Base-by-base conservation (phyloP, 2,113 vertebrate species). In the Dipodomys merriami region DNA sequence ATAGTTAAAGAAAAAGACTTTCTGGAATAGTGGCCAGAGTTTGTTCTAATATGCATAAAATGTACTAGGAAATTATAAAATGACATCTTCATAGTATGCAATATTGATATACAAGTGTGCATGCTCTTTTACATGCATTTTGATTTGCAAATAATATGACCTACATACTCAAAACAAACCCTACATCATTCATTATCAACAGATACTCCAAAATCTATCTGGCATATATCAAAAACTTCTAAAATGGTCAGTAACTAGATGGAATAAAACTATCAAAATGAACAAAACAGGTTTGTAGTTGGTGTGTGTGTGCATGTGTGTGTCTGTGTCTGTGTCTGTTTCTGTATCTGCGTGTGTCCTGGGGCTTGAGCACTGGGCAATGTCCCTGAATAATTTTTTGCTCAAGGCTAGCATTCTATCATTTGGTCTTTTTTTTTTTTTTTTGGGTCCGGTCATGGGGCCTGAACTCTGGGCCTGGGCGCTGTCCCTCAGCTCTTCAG, bases 251-350 rank as follows among this genome's bases (percentile, higher is more conserved):
- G 64, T 74, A 62, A 88, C 10, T 68, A 6, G 44, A 9, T 88
- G n/a, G 85, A 93, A 90, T 83, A 18, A 94, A 73, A 84, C 11
- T 18, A 95, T 1, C 18, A 86, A 88, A 91, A 60, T 85, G 10
- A 79, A 27, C 10, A 76, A 84, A 60, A 65, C 8, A 67, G 57
- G 91, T 46, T 83, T 11, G 62, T 10, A 15, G 60, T 60, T 44
- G 23, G 53, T 57, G 53, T 57, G 53, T 57, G 53, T 57, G 53
- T 57, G 53, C 15, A 13, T 57, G 53, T 57, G 53, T 16, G 53
- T 57, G 16, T 57, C 12, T 57, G 53, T 16, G 15, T 16, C 11
- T 57, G 16, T 16, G 53, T 57, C 12, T 57, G 53, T 16, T 11
- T 53, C 4, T 57, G 53, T 16, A 18, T 57, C 12, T 13, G 4